Evolutionary conservation across 2,113 vertebrate species (phyloP).

Genomic region (Diadophis punctatus): DNA sequence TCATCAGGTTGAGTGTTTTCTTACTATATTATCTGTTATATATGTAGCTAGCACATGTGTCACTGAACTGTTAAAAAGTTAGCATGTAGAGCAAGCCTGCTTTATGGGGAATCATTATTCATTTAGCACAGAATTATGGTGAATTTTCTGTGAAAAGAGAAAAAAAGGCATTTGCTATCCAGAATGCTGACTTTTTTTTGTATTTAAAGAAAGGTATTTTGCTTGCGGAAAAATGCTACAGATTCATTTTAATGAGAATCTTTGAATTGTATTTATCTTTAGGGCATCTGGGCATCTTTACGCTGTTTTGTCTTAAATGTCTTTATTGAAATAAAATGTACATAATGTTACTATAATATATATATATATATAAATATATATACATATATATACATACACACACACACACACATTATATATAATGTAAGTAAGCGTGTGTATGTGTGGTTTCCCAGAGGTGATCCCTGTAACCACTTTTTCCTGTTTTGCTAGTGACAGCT

Average conservation of each 20-base stretch:
- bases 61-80: constrained; percentile 85
- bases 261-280: constrained; percentile 92
- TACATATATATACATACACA: background rate
- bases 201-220: constrained; percentile 87
- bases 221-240: constrained; percentile 84
- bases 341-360: constrained; percentile 82
- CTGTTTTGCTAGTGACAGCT: constrained; percentile 53
- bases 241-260: constrained; percentile 84
- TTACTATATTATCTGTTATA: constrained; percentile 87
- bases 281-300: constrained; percentile 86
- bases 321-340: constrained; percentile 95
- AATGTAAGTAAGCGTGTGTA: background rate
- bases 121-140: constrained; percentile 84
- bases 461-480: constrained; percentile 62
- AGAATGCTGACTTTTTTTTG: constrained; percentile 73
- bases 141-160: constrained; percentile 86
- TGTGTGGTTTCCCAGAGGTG: constrained; percentile 66
- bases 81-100: constrained; percentile 96
- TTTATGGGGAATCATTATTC: constrained; percentile 85
- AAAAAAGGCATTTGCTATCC: constrained; percentile 71
- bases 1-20: constrained; percentile 92
- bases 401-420: background rate
- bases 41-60: constrained; percentile 92
- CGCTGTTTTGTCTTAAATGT: constrained; percentile 81
- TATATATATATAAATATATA: background rate